Evolutionary conservation across 2,888 invertebrate species (phyloP), one percentile per base, ranked within the genome.

Genomic region (Cancer borealis): DNA sequence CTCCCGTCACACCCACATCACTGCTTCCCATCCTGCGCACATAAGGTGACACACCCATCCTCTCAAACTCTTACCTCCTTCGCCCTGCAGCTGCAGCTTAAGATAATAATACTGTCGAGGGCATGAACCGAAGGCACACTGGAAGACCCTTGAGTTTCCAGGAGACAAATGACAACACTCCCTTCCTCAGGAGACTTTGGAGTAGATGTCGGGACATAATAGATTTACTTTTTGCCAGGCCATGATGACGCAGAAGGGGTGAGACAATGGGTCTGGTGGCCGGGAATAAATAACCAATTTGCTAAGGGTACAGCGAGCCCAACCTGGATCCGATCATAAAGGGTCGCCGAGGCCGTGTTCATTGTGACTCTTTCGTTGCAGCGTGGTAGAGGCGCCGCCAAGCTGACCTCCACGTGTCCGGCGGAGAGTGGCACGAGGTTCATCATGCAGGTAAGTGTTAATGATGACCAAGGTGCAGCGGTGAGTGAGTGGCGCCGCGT

Each of bases 251-350:
- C 89, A 84, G 94, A 84, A 79, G 79, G 90, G 54, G 49, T 66
- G 60, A 94, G 94, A 94, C 94, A 94, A 94, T 94, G 90, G 84
- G 84, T 26, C 39, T 94, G 92, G 60, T 94, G 92, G 87, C 94
- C 46, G 90, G 84, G 92, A 94, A 94, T 94, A 94, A 94, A 94
- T 94, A 94, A 90, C 94, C 94, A 90, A 94, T 94, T 94, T 94
- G 94, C 73, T 92, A 92, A 54, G 94, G 94, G 89, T 89, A 94
- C 90, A 60, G 93, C 66, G 73, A 88, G 60, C 87, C 39, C 87
- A 88, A 21, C 54, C 54, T 30, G 84, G 92, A 47, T 47, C 47
- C 46, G 92, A 92, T 92, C 73, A 84, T 87, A 46, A 30, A 84
- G 30, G 49, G 84, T 88, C 26, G 88, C 12, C 5, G 46, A 26